phyloP scores from a whole-genome alignment of 2,797 vertebrate genomes.

The Anabas testudineus region DNA sequence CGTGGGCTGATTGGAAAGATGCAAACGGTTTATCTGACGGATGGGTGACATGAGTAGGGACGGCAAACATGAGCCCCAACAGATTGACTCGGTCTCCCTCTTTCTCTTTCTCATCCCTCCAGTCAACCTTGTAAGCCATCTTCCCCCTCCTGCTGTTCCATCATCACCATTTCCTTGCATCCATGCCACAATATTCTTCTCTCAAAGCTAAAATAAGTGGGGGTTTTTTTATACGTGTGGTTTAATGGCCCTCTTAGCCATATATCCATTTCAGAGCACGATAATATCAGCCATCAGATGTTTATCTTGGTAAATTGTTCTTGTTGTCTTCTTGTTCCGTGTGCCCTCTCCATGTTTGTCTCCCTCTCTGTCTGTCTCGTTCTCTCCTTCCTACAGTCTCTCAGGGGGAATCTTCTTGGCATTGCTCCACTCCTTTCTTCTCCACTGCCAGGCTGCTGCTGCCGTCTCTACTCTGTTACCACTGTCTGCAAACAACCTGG shows the following conservation, averaged over 20 bases:
- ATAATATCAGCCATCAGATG: conserved; percentile 41
- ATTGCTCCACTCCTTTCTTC: conserved; percentile 86
- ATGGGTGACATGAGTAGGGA: conserved; percentile 68
- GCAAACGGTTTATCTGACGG: conserved; percentile 67
- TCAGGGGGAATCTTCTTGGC: conserved; percentile 84
- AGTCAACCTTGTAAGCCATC: conserved; percentile 72
- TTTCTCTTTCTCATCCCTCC: conserved; percentile 69
- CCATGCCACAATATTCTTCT: conserved; percentile 41
- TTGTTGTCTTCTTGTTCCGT: conserved; percentile 20
- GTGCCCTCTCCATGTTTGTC: conserved; percentile 62
- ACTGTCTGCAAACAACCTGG: conserved; percentile 82
- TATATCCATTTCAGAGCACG: conserved; percentile 29
- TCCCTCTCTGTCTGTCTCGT: conserved; percentile 71
- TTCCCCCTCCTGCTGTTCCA: conserved; percentile 70
- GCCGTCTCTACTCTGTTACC: conserved; percentile 73
- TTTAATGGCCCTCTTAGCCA: conserved; percentile 55
- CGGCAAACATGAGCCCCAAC: conserved; percentile 67
- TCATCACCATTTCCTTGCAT: conserved; percentile 63
- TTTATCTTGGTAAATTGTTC: conserved; percentile 51
- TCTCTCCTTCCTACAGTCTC: conserved; percentile 72
- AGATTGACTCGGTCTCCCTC: conserved; percentile 70
- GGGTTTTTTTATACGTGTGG: not conserved
- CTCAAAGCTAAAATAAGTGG: conserved; percentile 44
- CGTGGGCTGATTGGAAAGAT: conserved; percentile 64
- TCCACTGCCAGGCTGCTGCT: conserved; percentile 79